Percentiles rank a stretch among this genome's conserved stretches.
Conservation (phyloP, 2,797 vertebrate species). For the Balearica regulorum region DNA sequence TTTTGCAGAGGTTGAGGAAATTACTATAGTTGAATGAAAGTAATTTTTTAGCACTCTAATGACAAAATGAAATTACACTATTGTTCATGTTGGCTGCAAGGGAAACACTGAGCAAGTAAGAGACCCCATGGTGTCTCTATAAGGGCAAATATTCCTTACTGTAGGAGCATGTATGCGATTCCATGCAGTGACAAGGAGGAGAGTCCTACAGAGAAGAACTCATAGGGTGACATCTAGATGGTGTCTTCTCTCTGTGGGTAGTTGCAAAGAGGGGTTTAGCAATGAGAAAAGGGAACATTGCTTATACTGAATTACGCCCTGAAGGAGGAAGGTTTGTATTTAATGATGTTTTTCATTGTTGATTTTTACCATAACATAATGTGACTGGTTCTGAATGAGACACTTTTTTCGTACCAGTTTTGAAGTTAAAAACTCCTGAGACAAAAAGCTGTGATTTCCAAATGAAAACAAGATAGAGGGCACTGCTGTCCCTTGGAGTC, state of each 20-base stretch:
- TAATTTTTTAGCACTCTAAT: not conserved
- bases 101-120: not conserved
- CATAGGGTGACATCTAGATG: not conserved
- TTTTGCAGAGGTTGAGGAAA: constrained; percentile 13
- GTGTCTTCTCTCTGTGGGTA: not conserved
- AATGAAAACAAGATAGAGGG: not conserved
- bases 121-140: not conserved
- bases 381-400: not conserved
- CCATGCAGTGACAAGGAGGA: not conserved
- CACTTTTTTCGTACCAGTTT: not conserved
- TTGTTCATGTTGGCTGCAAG: not conserved
- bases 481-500: not conserved
- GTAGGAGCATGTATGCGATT: not conserved
- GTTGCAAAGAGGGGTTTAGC: not conserved
- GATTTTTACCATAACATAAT: not conserved
- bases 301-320: not conserved
- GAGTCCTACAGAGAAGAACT: not conserved
- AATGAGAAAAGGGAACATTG: not conserved
- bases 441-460: not conserved
- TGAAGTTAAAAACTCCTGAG: not conserved
- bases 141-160: not conserved
- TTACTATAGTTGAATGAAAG: not conserved
- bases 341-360: not conserved
- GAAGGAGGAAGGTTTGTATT: not conserved
- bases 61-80: not conserved